Base-by-base conservation (phyloP, 2,888 invertebrate genomes). In the Eupithecia subumbrata region DNA sequence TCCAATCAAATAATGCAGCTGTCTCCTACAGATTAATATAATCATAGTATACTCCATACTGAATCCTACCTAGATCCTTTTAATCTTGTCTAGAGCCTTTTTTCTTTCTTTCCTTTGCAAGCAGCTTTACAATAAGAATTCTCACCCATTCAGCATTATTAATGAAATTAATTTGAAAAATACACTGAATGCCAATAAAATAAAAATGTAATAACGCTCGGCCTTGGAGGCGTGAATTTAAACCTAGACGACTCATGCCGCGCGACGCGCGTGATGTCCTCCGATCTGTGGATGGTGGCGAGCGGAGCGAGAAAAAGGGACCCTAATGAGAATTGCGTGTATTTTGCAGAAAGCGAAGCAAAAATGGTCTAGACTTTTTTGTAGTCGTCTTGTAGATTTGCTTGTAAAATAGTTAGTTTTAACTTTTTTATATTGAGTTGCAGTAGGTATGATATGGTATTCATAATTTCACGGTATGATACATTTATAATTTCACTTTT, bases 201-300 rank as follows among this genome's bases (percentile, higher is more conserved):
- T 84, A 86, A 90, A 89, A 89, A 89, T 92, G 87, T 88, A 91
- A 92, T 92, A 92, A 91, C 88, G 87, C 81, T 75, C 84, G 89
- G 86, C 87, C 87, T 88, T 86, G 85, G 85, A 84, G 91, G 81
- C 86, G 85, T 89, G 92, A 93, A 93, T 92, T 93, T 93, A 92
- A 93, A 92, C 90, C 88, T 89, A 72, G 85, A 84, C 84, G 81
- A 81, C 89, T 87, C 91, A 92, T 92, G 92, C 92, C 88, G 22
- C 52, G n/a, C 52, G 89, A 79, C 85, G 88, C 89, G 90, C 89
- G 90, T 90, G 89, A 89, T 87, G 86, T 84, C 85, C 84, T 88
- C 83, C 77, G 79, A 79, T 0, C 25, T 18, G 18, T 14, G 0
- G 34, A 76, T n/a, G 11, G 30, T 85, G 73, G 79, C 79, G 22